Evolutionary conservation across 2,797 vertebrate species (phyloP), one percentile per base, ranked within the genome.

Genomic region (Pangasius macronema): DNA sequence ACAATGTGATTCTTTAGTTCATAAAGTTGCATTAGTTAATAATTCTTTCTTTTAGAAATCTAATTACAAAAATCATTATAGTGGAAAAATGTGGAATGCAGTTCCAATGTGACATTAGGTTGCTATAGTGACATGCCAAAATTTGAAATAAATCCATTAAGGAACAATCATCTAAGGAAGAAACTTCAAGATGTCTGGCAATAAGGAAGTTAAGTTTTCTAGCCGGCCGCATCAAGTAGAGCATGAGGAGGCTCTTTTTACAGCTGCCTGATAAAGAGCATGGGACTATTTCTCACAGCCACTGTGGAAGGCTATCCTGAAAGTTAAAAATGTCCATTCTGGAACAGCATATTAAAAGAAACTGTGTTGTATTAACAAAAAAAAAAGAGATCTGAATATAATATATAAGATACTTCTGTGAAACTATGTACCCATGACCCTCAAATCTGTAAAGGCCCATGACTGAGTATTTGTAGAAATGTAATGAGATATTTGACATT

Each of bases 401-500:
- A n/a, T n/a, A n/a, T n/a, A n/a, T n/a, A n/a, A n/a, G n/a, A n/a
- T n/a, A n/a, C n/a, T 77, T 33, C 18, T 33, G n/a, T 33, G n/a
- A 77, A 77, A 55, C 75, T 30, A 77, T 55, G 49, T 30, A 55
- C 33, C 53, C 59, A 46, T 46, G 39, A 61, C 36, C 55, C 22
- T 6, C 33, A 14, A 39, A 42, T 61, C 55, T 79, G 30, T 79
- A 36, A 22, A 57, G 30, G 30, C 24, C 51, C 57, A 79, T 36
- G 30, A 36, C 2, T 80, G 30, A 80, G 30, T 59, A 57, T 39
- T 39, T 80, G 77, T 36, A 46, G 39, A 65, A 82, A 82, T 49
- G 6, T 30, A 63, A 82, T 82, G 59, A 65, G 39, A 82, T 82
- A 46, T 65, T 82, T 82, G 80, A 49, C 80, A 82, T 82, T 82